These are phyloP conservation scores for Halcyon smyrnensis DNA, from an alignment of 2,797 vertebrate genomes.

Conservation along the genomic window DNA sequence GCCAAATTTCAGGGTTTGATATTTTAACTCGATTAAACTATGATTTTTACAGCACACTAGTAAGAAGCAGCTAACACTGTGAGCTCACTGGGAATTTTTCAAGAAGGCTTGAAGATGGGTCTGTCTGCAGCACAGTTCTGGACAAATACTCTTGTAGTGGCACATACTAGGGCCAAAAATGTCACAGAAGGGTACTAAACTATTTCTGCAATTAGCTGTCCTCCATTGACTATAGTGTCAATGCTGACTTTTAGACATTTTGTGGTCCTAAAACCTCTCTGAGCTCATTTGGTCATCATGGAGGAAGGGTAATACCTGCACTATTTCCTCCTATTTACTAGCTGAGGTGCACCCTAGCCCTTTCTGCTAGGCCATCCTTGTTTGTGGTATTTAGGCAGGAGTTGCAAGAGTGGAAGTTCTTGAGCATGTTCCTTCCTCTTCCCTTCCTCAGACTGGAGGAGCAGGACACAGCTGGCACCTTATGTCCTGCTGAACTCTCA, in stretches of 20 bases:
- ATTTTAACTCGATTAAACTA: neutral
- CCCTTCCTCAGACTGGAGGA: neutral
- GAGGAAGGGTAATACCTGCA: neutral
- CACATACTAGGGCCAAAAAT: neutral
- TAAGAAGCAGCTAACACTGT: neutral
- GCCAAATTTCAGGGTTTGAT: neutral
- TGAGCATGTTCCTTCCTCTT: neutral
- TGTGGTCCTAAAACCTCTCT: neutral
- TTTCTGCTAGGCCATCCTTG: neutral
- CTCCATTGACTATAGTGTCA: neutral
- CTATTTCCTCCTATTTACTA: neutral
- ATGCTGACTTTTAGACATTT: neutral
- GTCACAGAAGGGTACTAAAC: neutral
- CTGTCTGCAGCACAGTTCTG: neutral
- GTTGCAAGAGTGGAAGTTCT: neutral
- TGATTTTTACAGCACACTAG: neutral
- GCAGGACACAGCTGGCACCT: neutral
- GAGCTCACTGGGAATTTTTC: neutral
- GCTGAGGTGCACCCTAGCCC: neutral
- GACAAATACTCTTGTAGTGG: neutral
- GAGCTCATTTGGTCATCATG: neutral
- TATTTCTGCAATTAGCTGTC: neutral
- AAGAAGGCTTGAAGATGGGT: neutral
- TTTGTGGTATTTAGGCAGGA: neutral
- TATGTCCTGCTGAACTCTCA: neutral